Evolutionary conservation across 53 echinoderm and acorn worm species (phyloP).

Genomic region (Astropecten irregularis): DNA sequence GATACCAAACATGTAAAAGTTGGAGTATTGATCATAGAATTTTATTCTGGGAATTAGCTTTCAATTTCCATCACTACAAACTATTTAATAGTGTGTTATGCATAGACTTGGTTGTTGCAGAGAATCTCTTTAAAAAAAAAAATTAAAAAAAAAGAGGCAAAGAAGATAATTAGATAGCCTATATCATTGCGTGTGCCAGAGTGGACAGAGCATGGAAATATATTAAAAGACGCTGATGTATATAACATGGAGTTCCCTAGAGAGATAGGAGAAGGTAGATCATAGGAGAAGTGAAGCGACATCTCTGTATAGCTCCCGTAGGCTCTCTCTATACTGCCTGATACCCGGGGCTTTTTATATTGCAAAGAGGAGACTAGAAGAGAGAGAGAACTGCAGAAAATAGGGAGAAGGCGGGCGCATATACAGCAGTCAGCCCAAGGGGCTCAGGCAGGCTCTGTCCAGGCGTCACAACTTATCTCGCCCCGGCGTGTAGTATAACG

Average conservation of each 20-base stretch:
- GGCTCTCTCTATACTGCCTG: neutral
- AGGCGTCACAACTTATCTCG: conserved; percentile 24
- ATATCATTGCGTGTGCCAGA: too few species aligned
- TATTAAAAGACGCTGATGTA: neutral
- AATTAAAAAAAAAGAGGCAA: too few species aligned
- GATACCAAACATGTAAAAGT: too few species aligned
- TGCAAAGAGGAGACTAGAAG: neutral
- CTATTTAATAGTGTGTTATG: too few species aligned
- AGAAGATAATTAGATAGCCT: too few species aligned
- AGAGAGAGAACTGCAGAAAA: neutral
- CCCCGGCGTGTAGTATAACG: neutral
- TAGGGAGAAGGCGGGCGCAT: too few species aligned
- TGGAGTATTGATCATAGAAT: too few species aligned
- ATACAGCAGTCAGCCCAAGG: neutral
- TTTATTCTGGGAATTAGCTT: too few species aligned
- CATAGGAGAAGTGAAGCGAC: conserved; percentile 32
- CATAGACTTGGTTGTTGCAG: too few species aligned
- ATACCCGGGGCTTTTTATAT: conserved; percentile 4
- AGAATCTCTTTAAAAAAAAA: too few species aligned
- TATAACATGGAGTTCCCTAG: neutral
- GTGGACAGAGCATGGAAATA: too few species aligned
- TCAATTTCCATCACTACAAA: too few species aligned
- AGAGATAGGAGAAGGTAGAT: conserved; percentile 20
- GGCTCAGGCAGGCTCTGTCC: neutral
- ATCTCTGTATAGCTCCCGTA: neutral